Evolutionary conservation across 2,797 vertebrate genomes (phyloP), one percentile per base, ranked within the genome.

Genomic region (Tragelaphus eurycerus): DNA sequence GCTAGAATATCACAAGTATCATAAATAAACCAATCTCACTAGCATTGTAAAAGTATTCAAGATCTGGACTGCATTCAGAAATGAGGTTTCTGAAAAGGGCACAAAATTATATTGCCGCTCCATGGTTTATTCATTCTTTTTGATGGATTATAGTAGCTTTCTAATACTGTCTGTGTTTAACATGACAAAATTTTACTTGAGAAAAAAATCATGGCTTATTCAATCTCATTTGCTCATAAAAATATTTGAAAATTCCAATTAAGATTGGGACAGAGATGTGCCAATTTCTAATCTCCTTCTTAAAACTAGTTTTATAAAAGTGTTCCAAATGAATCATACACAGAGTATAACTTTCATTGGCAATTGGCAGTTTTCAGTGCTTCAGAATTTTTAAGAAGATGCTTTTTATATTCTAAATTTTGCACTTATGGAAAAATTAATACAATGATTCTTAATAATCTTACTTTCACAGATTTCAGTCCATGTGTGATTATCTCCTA

Each of bases 61-160:
- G 21, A 60, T 87, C 86, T 93, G 59, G 59, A 92, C 52, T 95
- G 67, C 79, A 87, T 92, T 96, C 54, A 95, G 87, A 97, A 95
- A 96, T 97, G 62, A 97, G 60, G 91, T 97, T 97, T 97, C 60
- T 96, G 78, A 86, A 96, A 96, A 96, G 86, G 50, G 76, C 89
- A 97, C 89, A 92, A 94, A 92, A 94, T 98, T 95, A 87, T 95
- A 95, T 94, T 95, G 60, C 19, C 96, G 74, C 74, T 95, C 96
- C 64, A 94, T 96, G 91, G 82, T 97, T 96, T 96, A 97, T 82
- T 91, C 89, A 96, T 95, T 94, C 14, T 87, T 93, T 95, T 74
- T 90, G 82, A 95, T 95, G 93, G 60, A 86, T 86, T 93, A 86
- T 62, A 67, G 88, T 60, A 59, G n/a, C 52, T 90, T 96, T 97